These are phyloP conservation scores for Rhinolophus sinicus DNA, from an alignment of 2,113 vertebrate genomes.

Conservation along the genomic window DNA sequence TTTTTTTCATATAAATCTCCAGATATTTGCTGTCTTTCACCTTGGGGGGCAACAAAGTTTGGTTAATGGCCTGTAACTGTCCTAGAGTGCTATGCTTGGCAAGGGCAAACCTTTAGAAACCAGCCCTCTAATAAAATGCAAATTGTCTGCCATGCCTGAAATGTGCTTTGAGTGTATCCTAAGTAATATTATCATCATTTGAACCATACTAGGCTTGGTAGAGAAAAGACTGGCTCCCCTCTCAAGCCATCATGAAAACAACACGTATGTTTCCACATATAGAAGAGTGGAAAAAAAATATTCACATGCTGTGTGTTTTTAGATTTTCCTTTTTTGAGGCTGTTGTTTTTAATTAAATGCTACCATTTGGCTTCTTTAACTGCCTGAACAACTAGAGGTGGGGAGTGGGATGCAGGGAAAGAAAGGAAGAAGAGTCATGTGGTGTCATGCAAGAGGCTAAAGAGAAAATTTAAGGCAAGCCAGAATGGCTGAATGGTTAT, in stretches of 20 bases:
- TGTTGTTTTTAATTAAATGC: neutral
- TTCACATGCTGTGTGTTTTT: neutral
- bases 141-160: neutral
- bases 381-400: neutral
- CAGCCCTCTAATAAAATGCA: neutral
- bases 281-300: neutral
- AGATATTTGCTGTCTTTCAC: neutral
- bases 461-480: neutral
- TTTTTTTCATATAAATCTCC: neutral
- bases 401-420: neutral
- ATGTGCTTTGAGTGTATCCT: neutral
- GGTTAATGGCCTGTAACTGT: neutral
- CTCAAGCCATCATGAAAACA: neutral
- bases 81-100: neutral
- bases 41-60: neutral
- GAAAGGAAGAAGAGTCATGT: neutral
- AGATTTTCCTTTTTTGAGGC: neutral
- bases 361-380: slow-evolving; percentile 25
- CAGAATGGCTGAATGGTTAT: neutral
- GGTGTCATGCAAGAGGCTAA: neutral
- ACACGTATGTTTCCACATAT: neutral
- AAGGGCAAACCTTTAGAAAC: neutral
- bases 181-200: neutral
- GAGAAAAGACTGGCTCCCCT: neutral
- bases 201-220: neutral